Percentiles rank a stretch among this genome's conserved stretches.
Evolutionary conservation across 1,140 invertebrate species (phyloP).

Genomic region (Drosophila albomicans): DNA sequence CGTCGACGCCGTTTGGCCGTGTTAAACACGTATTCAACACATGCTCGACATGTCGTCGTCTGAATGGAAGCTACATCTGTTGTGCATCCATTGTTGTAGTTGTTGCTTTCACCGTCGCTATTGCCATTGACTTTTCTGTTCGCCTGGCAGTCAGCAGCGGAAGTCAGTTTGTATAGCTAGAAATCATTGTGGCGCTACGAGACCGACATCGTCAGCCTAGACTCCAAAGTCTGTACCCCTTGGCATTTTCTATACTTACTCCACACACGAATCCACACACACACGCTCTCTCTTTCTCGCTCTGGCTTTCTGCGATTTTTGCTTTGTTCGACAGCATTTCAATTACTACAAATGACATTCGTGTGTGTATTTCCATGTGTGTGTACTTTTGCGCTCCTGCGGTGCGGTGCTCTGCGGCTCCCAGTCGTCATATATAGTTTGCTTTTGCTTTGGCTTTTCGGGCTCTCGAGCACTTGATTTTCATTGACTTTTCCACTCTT

Average conservation of each 20-base stretch:
- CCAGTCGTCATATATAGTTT: conserved; percentile 31
- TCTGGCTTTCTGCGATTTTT: conserved; percentile 50
- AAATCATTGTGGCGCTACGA: conserved; percentile 58
- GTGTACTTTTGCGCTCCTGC: conserved; percentile 22
- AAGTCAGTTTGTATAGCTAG: conserved; percentile 74
- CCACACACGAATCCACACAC: conserved; percentile 5
- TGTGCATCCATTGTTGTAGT: conserved; percentile 27
- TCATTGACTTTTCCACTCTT: conserved; percentile 73
- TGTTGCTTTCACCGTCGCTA: neutral
- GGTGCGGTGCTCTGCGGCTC: conserved; percentile 23
- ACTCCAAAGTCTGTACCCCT: conserved; percentile 10
- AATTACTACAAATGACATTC: conserved; percentile 81
- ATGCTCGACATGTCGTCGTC: conserved; percentile 73
- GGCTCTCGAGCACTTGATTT: conserved; percentile 59
- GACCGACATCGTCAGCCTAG: conserved; percentile 31
- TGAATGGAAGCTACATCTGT: conserved; percentile 42
- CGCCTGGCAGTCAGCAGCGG: conserved; percentile 46
- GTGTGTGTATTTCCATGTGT: conserved; percentile 39
- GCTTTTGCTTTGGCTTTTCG: conserved; percentile 40
- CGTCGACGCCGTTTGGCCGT: conserved; percentile 64
- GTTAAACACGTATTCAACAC: conserved; percentile 81
- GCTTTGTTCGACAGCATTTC: conserved; percentile 75
- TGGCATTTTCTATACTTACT: conserved; percentile 23
- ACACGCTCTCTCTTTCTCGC: neutral
- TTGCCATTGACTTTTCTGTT: conserved; percentile 7